Evolutionary conservation across 2,113 vertebrate species (phyloP), one percentile per base, ranked within the genome.

Genomic region (Prietella phreatophila): DNA sequence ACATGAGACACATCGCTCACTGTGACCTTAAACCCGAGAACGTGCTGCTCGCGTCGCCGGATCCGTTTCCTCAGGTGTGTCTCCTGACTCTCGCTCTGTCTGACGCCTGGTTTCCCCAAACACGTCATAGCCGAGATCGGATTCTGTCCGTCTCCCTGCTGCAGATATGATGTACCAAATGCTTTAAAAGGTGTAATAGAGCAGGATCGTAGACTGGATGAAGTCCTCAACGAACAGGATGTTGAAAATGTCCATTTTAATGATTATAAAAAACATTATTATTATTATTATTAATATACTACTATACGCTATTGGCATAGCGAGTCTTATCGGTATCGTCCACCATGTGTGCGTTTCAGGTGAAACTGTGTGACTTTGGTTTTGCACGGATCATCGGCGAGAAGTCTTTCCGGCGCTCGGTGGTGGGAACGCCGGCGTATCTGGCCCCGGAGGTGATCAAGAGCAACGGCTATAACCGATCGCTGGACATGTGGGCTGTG

Each of bases 351-450:
- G 27, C 47, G 33, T 87, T 61, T 56, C 65, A 96, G 95, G 95
- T 96, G 86, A 96, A 96, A 92, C 94, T 96, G 82, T 96, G 95
- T 20, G 95, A 96, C 91, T 96, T 96, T 13, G 95, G 95, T 81
- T 96, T 95, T 39, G 93, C 95, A 20, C 95, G 95, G 42, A 95
- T 96, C 92, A 95, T 96, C 15, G 95, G 95, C 0, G 95, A 96
- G 93, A 95, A 94, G 92, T 96, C 95, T 0, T 96, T 96, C 90
- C 94, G 95, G 0, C 93, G 93, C 86, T 93, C 95, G 0, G 92
- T 96, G 2, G 95, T 95, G 88, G 95, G 95, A 11, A 96, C 95
- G 0, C 95, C 95, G 0, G 95, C 95, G 5, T 96, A 95, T 88
- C 91, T 96, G 89, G 95, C 95, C 1, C 95, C 95, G 0, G 95